phyloP scores from a whole-genome alignment of 2,888 invertebrate species.

The Nemotelus nigrinus region DNA sequence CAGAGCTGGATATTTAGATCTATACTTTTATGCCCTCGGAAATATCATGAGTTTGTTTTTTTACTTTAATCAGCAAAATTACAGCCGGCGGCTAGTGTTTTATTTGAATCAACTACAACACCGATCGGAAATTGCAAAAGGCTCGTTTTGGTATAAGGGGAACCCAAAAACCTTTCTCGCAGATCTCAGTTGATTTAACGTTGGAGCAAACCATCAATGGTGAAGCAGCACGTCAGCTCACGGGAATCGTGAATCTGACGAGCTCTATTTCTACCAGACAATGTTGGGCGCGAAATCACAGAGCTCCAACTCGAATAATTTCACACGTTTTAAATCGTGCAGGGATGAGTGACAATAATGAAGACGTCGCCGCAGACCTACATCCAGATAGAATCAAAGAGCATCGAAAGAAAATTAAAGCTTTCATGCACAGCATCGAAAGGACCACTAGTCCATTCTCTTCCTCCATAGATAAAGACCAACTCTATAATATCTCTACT shows the following conservation, averaged over 20 bases:
- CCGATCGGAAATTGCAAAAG: slow-evolving; percentile 52
- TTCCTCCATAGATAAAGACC: too few relatives aligned
- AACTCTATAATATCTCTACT: neutral
- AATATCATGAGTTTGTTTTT: slow-evolving; percentile 59
- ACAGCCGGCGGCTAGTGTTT: slow-evolving; percentile 56
- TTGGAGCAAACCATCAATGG: slow-evolving; percentile 59
- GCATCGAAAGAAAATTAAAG: neutral
- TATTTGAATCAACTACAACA: slow-evolving; percentile 57
- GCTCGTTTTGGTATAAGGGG: slow-evolving; percentile 57
- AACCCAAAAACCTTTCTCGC: slow-evolving; percentile 57
- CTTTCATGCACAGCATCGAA: neutral
- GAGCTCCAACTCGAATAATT: slow-evolving; percentile 48
- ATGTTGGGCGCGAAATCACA: slow-evolving; percentile 50
- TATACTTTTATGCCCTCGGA: slow-evolving; percentile 54
- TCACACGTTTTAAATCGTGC: slow-evolving; percentile 26
- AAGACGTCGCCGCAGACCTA: neutral
- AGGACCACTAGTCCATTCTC: neutral
- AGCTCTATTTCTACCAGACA: slow-evolving; percentile 56
- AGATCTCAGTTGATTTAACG: slow-evolving; percentile 56
- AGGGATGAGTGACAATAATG: neutral
- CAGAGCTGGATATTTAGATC: slow-evolving; percentile 53
- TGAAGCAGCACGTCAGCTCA: slow-evolving; percentile 55
- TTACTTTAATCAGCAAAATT: slow-evolving; percentile 58
- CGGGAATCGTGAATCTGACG: slow-evolving; percentile 53
- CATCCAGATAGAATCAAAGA: neutral